Percentiles rank a stretch among this genome's conserved stretches.
Conservation (phyloP, 2,888 invertebrate genomes). For the Drosophila greeni region DNA sequence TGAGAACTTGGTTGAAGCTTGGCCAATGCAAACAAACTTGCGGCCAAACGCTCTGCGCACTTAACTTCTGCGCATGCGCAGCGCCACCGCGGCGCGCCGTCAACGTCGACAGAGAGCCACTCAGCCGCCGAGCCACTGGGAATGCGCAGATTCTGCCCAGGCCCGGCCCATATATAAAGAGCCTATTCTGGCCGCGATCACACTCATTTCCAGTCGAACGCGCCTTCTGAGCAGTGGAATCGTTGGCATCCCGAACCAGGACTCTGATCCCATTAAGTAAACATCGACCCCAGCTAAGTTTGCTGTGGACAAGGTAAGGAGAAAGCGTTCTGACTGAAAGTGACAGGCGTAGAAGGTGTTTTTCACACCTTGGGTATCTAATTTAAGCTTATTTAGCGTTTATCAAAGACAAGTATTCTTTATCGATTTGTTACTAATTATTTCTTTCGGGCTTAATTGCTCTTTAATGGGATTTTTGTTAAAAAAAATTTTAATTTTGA, state of each 20-base stretch:
- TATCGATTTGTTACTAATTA: no score
- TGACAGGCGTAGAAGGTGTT: neutral
- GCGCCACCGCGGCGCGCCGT: conserved; percentile 27
- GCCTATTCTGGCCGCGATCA: conserved; percentile 48
- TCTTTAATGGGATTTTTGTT: no score
- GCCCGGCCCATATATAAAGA: conserved; percentile 60
- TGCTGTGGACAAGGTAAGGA: conserved; percentile 8
- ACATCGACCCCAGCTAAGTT: neutral
- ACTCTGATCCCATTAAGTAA: conserved; percentile 10
- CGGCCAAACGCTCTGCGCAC: conserved; percentile 16
- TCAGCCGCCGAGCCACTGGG: conserved; percentile 11
- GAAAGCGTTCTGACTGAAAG: conserved; percentile 2
- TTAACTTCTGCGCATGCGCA: conserved; percentile 47
- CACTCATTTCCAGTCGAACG: conserved; percentile 59
- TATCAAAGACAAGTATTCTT: no score
- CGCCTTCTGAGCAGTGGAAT: conserved; percentile 25
- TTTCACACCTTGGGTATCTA: no score
- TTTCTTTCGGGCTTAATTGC: no score
- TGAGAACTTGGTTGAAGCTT: conserved; percentile 33
- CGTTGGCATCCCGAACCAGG: conserved; percentile 6
- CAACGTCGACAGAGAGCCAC: conserved; percentile 27
- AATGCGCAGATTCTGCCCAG: conserved; percentile 57
- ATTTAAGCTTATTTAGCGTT: neutral
- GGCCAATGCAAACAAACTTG: conserved; percentile 49
- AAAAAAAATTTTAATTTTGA: no score